Evolutionary conservation across 2,888 invertebrate genomes (phyloP).

Genomic region (Apoda limacodes): DNA sequence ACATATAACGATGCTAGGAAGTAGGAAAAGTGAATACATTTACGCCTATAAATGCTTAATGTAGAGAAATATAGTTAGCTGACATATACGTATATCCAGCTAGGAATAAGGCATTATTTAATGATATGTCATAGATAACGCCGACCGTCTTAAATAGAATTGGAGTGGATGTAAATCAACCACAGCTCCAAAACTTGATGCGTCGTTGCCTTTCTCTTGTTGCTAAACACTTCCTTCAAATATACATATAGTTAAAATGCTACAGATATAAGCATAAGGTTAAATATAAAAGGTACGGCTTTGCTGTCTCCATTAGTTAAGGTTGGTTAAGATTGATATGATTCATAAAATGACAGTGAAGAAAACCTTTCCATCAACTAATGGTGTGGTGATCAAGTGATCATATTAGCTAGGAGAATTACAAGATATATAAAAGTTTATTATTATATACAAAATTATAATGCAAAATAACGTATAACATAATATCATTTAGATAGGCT

Average conservation of each 20-base stretch:
- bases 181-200: slow-evolving; percentile 19
- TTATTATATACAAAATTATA: slow-evolving; percentile 36
- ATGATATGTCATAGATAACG: slow-evolving; percentile 14
- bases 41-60: slow-evolving; percentile 48
- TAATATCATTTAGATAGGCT: slow-evolving; percentile 54
- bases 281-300: slow-evolving; percentile 28
- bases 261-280: slow-evolving; percentile 24
- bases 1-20: slow-evolving; percentile 41
- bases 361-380: background rate
- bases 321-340: slow-evolving; percentile 9
- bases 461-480: slow-evolving; percentile 30
- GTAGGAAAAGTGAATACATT: slow-evolving; percentile 33
- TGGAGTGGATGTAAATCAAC: slow-evolving; percentile 4
- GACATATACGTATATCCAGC: slow-evolving; percentile 36
- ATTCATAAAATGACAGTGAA: background rate
- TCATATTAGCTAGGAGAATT: slow-evolving; percentile 51
- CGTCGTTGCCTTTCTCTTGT: slow-evolving; percentile 44
- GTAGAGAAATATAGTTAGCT: slow-evolving; percentile 32
- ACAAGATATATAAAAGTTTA: slow-evolving; percentile 47
- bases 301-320: slow-evolving; percentile 32
- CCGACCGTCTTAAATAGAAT: slow-evolving; percentile 22
- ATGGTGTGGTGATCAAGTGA: slow-evolving; percentile 2
- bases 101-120: slow-evolving; percentile 23
- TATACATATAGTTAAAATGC: slow-evolving; percentile 31
- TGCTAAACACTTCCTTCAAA: slow-evolving; percentile 47